Conservation (phyloP, 2,797 vertebrate species). For the Notolabrus celidotus region DNA sequence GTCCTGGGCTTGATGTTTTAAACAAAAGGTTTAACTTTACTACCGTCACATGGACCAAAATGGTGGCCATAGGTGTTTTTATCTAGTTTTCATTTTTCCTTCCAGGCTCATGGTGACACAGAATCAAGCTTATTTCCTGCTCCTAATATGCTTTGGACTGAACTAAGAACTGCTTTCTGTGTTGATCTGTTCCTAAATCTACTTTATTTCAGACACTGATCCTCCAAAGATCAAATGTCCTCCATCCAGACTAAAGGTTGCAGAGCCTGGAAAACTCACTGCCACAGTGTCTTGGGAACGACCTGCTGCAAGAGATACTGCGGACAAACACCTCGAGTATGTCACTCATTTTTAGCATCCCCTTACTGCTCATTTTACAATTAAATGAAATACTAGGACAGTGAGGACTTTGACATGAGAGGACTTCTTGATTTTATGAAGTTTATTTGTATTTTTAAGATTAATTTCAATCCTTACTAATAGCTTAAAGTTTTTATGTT, state of each 20-base stretch:
- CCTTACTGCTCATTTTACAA: conserved; percentile 20
- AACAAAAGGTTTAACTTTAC: not conserved
- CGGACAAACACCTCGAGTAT: conserved; percentile 91
- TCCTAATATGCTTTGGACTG: conserved; percentile 2
- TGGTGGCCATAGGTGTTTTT: conserved; percentile 41
- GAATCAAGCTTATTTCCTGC: conserved; percentile 57
- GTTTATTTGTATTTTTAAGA: too few relatives aligned
- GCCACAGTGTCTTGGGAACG: conserved; percentile 91
- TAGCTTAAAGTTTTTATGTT: too few relatives aligned
- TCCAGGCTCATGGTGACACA: conserved; percentile 24
- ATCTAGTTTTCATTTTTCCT: conserved; percentile 22
- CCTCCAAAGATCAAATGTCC: conserved; percentile 97
- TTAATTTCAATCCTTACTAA: too few relatives aligned
- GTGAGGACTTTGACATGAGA: not conserved
- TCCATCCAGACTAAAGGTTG: conserved; percentile 89
- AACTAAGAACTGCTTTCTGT: not conserved
- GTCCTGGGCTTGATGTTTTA: not conserved
- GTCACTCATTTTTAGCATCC: conserved; percentile 39
- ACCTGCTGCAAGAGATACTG: conserved; percentile 90
- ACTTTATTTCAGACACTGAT: conserved; percentile 88
- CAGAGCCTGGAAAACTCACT: conserved; percentile 93
- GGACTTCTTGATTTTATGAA: too few relatives aligned
- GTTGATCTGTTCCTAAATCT: conserved; percentile 2
- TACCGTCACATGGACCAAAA: conserved; percentile 12
- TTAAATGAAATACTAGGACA: too few relatives aligned